Base-by-base conservation (phyloP, 2,113 vertebrate genomes). In the Setophaga kirtlandii region DNA sequence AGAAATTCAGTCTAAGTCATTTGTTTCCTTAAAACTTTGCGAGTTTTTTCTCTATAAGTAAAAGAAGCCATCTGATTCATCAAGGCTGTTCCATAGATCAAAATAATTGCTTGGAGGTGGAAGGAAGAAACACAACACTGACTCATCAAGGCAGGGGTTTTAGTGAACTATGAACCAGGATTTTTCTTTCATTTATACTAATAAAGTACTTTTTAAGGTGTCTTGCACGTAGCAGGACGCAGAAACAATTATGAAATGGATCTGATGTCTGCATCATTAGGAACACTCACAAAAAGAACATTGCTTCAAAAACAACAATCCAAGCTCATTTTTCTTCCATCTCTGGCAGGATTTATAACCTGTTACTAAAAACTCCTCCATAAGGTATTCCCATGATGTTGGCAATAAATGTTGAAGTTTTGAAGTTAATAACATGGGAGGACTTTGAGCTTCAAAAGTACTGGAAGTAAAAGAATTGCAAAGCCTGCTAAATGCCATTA, bases 61-160 rank as follows among this genome's bases (percentile, higher is more conserved):
- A 50, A 56, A 74, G 50, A 70, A 92, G 18, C 20, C 44, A 41
- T 91, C 85, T 95, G 94, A 97, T 94, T 94, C 93, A 95, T 92
- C 87, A 58, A 3, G 63, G 50, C 50, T 77, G 37, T 74, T 93
- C 75, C 73, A 86, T 81, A 93, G 83, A 92, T 93, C 71, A 96
- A 84, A 88, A 88, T 93, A 94, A 96, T 96, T 93, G 85, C 92
- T 95, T 70, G 83, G 96, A 96, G 88, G 85, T 92, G 88, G 90
- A 93, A 88, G 90, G 68, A 86, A 83, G 42, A 93, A 92, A 90
- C 81, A 78, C 42, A 81, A 78, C 42, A 81, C 83, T 97, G 95
- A 95, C 52, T 96, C 96, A 95, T 87, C 92, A 86, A 91, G 47
- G 70, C 55, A 70, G 47, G 8, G 21, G 35, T 56, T 96, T 89